A percentile compares a stretch with the other conserved stretches of the same genome.
Evolutionary conservation across 2,797 vertebrate species (phyloP).

Genomic region (Chelmon rostratus): DNA sequence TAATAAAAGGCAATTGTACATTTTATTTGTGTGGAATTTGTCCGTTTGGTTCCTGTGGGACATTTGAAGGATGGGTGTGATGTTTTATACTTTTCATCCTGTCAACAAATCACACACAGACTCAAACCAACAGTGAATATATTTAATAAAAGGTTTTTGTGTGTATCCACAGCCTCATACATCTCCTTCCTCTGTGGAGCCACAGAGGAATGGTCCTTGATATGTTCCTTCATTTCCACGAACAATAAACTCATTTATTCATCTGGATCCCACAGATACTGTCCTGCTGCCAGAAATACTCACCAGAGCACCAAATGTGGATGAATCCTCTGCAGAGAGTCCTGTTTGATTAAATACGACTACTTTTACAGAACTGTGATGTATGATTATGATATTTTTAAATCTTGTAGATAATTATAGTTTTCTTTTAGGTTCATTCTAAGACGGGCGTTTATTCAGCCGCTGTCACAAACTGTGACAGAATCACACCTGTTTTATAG

Average conservation of each 20-base stretch:
- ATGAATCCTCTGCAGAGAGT: neutral
- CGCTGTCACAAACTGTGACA: no score
- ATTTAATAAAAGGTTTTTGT: neutral
- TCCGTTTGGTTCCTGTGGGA: neutral
- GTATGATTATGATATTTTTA: neutral
- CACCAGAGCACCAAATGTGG: neutral
- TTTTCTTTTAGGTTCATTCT: neutral
- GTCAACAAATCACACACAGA: neutral
- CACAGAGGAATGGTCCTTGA: no score
- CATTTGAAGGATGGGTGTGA: neutral
- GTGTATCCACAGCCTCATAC: neutral
- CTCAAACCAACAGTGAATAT: neutral
- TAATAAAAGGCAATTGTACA: conserved; percentile 84
- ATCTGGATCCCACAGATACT: neutral
- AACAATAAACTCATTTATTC: neutral
- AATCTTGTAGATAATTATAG: neutral
- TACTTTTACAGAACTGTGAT: neutral
- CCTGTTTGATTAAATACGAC: neutral
- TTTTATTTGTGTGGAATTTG: conserved; percentile 68
- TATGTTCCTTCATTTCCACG: neutral
- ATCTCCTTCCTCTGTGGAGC: neutral
- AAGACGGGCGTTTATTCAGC: no score
- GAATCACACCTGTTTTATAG: neutral
- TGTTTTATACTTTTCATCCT: neutral
- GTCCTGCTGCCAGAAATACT: neutral